phyloP scores from a whole-genome alignment of 2,888 invertebrate species.

The Calliscelio sp. region DNA sequence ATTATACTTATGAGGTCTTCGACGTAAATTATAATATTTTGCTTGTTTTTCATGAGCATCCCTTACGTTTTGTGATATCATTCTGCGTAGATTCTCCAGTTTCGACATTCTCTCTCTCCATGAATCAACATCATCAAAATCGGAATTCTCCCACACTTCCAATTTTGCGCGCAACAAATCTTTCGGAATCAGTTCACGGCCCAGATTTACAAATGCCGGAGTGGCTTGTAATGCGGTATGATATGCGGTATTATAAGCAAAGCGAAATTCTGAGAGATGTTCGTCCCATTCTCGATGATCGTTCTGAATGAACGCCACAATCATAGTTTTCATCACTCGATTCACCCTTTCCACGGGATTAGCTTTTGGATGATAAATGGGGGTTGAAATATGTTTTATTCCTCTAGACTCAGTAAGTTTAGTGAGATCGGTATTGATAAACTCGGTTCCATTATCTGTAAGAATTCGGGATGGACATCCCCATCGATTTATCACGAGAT shows the following conservation, averaged over 20 bases:
- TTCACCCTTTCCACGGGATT: constrained; percentile 26
- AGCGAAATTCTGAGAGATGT: neutral
- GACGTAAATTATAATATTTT: neutral
- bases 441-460: constrained; percentile 75
- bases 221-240: neutral
- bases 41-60: constrained; percentile 7
- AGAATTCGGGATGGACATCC: constrained; percentile 72
- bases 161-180: neutral
- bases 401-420: neutral
- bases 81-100: neutral
- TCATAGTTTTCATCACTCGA: neutral
- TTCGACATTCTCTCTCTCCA: neutral
- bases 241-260: constrained; percentile 10
- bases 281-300: constrained; percentile 16
- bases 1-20: neutral
- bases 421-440: constrained; percentile 28
- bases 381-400: constrained; percentile 8
- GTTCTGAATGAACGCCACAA: neutral
- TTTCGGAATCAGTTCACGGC: no score
- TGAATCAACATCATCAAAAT: neutral
- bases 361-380: neutral
- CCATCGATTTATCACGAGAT: constrained; percentile 65
- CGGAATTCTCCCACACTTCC: neutral
- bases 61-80: neutral
- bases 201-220: neutral